phyloP scores from a whole-genome alignment of 1,140 invertebrate species.

The Drosophila trapezifrons region DNA sequence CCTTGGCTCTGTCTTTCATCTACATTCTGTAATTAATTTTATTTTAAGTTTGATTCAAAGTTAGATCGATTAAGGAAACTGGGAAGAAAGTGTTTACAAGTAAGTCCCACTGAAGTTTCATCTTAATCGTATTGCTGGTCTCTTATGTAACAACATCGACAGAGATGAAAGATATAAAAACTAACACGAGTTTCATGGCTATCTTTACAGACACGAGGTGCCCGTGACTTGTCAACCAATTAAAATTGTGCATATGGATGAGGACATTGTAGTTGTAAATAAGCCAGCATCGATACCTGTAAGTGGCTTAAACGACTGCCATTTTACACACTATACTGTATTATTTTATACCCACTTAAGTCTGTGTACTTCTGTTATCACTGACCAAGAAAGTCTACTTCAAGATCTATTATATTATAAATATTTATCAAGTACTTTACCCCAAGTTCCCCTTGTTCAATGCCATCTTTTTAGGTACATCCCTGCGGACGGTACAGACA shows the following conservation, averaged over 20 bases:
- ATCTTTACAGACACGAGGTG: conserved; percentile 96
- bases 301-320: conserved; percentile 92
- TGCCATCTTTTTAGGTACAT: conserved; percentile 89
- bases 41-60: background rate
- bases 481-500: conserved; percentile 98
- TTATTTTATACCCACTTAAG: background rate
- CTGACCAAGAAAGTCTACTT: conserved; percentile 9
- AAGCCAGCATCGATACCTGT: conserved; percentile 99
- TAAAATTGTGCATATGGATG: conserved; percentile 97
- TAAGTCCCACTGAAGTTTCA: background rate
- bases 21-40: background rate
- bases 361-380: conserved; percentile 18
- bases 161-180: conserved; percentile 27
- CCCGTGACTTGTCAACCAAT: conserved; percentile 96
- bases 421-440: background rate
- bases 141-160: conserved; percentile 23
- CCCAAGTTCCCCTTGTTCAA: background rate
- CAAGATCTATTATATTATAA: background rate
- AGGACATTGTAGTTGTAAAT: conserved; percentile 99
- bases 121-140: conserved; percentile 1
- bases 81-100: background rate
- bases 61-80: background rate
- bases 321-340: conserved; percentile 73
- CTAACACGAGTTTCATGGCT: conserved; percentile 42
- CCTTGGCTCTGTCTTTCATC: background rate